Evolutionary conservation across 2,113 vertebrate genomes (phyloP), one percentile per base, ranked within the genome.

Genomic region (Suricata suricatta): DNA sequence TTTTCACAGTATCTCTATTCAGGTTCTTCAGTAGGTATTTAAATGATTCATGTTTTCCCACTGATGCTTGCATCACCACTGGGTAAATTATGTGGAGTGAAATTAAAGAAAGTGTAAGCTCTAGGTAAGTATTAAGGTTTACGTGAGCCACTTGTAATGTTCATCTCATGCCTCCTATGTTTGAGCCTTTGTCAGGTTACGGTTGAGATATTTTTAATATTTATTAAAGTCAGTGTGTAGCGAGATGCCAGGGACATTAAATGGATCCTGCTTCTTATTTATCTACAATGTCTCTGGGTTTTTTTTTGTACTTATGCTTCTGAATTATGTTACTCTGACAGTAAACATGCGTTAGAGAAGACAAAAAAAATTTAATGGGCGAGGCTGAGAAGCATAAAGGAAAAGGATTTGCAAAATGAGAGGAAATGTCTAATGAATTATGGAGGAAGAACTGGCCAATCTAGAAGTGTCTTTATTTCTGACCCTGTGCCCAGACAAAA

Each of bases 61-160:
- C 4, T 68, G 17, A 79, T 25, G 79, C 4, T 77, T 69, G 16
- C 29, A 7, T 66, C 60, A 33, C 12, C 25, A 15, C 23, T 63
- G 7, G 69, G 17, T 6, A 92, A 87, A 52, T 29, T 57, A 31
- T 47, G 41, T 93, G 68, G 33, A 87, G 31, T 87, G 71, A 86
- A 95, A 94, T 87, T 72, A 86, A 92, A 25, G 63, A 31, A 93
- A 66, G 33, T 15, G 85, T 90, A 77, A 92, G 54, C 33, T 50
- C 64, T 71, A 47, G 12, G 14, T 27, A 41, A 47, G 41, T n/a
- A 84, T 66, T 50, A 35, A 88, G 23, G 21, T 8, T 60, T 63
- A 6, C 2, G 10, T 11, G 8, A 92, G 38, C 27, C 72, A 79
- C 23, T 52, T 21, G 1, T 1, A 35, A 21, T 12, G 11, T 80